Evolutionary conservation across 2,888 invertebrate genomes (phyloP), one percentile per base, ranked within the genome.

Genomic region (Parnassius glacialis): DNA sequence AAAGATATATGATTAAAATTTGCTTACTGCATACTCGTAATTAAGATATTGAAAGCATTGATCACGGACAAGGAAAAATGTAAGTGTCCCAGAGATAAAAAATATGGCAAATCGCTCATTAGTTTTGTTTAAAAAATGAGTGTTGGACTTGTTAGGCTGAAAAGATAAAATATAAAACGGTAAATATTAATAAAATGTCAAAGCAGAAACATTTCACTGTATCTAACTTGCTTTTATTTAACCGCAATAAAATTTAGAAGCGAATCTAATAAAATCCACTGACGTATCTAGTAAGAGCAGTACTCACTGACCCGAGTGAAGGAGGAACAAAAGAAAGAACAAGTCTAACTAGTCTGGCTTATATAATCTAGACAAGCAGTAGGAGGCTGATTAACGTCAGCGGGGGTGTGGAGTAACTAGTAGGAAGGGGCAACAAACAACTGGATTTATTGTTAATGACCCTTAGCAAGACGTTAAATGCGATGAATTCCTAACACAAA

Each of bases 361-460:
- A 80, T 75, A 78, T 75, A 79, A 81, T 83, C 80, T 83, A 82
- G 83, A 83, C 78, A 78, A 75, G 73, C 75, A 75, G 76, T 74
- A 80, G 77, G 80, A 83, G 83, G 80, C 85, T 90, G 87, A 90
- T 89, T 87, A 87, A 83, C 83, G 84, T 85, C 80, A 81, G 80
- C 67, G 67, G 74, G 74, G 75, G 76, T 71, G 71, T 68, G 76
- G 74, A 76, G 74, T 70, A 78, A 74, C 75, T 71, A 70, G 73
- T 67, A 67, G 70, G 71, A 71, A 71, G 73, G 76, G 72, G 78
- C 76, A 76, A 77, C 83, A 84, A 88, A 86, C 85, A 83, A 74
- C 75, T 73, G 75, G 83, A 89, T 90, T 90, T 88, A 88, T 87
- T 79, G 86, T 84, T 86, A 88, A 85, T 84, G 78, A 82, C 76